Conservation (phyloP, 2,797 vertebrate genomes). For the Anolis apletophallus region DNA sequence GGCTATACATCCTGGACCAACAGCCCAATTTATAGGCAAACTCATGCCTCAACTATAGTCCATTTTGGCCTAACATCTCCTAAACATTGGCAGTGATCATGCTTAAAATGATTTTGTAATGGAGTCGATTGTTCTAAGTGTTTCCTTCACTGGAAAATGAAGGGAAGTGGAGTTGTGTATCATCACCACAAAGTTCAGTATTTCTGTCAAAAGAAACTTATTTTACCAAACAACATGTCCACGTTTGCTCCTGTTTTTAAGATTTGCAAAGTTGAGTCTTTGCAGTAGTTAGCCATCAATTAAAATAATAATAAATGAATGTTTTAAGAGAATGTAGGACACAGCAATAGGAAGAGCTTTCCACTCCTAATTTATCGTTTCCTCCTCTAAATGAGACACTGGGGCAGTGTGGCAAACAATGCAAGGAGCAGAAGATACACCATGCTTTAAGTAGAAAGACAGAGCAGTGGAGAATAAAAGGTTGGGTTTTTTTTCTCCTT, state of each 20-base stretch:
- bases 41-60: constrained; percentile 72
- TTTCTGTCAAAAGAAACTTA: constrained; percentile 17
- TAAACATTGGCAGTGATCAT: constrained; percentile 74
- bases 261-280: constrained; percentile 20
- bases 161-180: not conserved
- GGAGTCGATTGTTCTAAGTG: not conserved
- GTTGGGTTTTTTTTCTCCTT: constrained; percentile 72
- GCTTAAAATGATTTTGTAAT: constrained; percentile 9
- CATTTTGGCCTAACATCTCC: constrained; percentile 61
- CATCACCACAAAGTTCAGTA: constrained; percentile 8
- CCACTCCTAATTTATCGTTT: constrained; percentile 17
- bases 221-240: not conserved
- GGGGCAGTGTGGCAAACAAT: constrained; percentile 77
- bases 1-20: not conserved
- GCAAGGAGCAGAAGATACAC: constrained; percentile 79
- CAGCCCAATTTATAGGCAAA: constrained; percentile 50
- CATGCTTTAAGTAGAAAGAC: constrained; percentile 83
- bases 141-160: constrained; percentile 54
- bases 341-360: constrained; percentile 76
- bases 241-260: constrained; percentile 23
- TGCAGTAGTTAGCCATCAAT: constrained; percentile 15
- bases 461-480: constrained; percentile 64
- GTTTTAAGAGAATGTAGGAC: constrained; percentile 15
- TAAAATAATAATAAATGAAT: not conserved
- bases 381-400: constrained; percentile 74